A percentile compares a stretch with the other conserved stretches of the same genome.
Conservation (phyloP, 2,113 vertebrate species). For the Hoplias malabaricus region DNA sequence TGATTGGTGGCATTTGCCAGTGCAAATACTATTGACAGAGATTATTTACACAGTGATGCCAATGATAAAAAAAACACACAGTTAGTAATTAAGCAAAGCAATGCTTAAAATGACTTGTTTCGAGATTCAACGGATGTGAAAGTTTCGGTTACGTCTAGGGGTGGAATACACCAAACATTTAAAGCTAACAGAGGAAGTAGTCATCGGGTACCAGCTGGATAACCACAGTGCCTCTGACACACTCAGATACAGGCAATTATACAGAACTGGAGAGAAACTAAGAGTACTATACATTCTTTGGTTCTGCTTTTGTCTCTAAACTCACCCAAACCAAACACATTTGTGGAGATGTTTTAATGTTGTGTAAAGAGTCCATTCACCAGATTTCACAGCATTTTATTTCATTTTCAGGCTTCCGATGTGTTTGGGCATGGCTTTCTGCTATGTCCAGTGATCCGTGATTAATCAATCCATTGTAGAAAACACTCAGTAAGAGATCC, state of each 20-base stretch:
- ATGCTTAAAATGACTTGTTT: neutral
- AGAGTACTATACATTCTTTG: too few relatives aligned
- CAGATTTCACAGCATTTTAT: too few relatives aligned
- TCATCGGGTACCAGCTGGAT: neutral
- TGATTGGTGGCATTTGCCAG: slow-evolving; percentile 9
- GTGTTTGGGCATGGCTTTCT: too few relatives aligned
- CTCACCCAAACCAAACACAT: too few relatives aligned
- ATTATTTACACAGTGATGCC: slow-evolving; percentile 34
- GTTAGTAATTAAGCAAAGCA: slow-evolving; percentile 3
- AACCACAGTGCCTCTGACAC: neutral
- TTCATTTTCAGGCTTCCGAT: too few relatives aligned
- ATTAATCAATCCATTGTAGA: too few relatives aligned
- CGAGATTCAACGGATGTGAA: neutral
- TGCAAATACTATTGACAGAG: slow-evolving; percentile 15
- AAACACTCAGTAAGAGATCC: too few relatives aligned
- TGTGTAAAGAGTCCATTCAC: too few relatives aligned
- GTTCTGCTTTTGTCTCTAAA: too few relatives aligned
- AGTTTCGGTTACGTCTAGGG: neutral
- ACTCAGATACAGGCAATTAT: neutral
- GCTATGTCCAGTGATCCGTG: too few relatives aligned
- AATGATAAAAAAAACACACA: slow-evolving; percentile 28
- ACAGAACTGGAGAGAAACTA: too few relatives aligned
- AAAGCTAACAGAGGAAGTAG: neutral
- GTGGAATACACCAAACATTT: neutral
- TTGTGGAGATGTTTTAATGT: too few relatives aligned